phyloP scores from a whole-genome alignment of 2,113 vertebrate species.

The Macquaria australasica region DNA sequence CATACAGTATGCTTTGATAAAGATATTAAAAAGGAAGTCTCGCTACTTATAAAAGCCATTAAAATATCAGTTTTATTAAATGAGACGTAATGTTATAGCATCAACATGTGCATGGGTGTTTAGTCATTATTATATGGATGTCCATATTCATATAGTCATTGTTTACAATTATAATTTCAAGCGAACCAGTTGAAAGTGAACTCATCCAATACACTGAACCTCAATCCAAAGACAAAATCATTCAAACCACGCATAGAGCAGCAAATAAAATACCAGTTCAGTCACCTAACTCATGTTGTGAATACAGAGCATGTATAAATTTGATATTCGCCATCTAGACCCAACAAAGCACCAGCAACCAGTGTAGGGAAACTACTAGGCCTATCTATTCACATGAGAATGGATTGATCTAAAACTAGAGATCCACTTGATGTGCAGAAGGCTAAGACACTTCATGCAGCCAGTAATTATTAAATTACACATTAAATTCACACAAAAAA shows the following conservation, averaged over 20 bases:
- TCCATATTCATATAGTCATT: background rate
- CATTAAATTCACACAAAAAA: background rate
- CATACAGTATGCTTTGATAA: background rate
- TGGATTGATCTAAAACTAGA: background rate
- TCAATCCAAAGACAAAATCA: background rate
- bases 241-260: background rate
- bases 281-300: background rate
- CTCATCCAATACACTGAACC: background rate
- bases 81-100: background rate
- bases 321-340: background rate
- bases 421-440: background rate
- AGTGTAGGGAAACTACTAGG: background rate
- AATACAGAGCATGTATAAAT: background rate
- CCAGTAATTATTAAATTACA: background rate
- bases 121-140: background rate
- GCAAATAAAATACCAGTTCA: background rate
- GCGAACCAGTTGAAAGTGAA: background rate
- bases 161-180: background rate
- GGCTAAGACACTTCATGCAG: background rate
- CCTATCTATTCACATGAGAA: background rate
- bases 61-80: background rate
- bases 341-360: background rate
- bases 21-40: too few relatives aligned
- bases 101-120: background rate
- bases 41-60: background rate